Evolutionary conservation across 2,797 vertebrate genomes (phyloP).

Genomic region (Sebastiscus albofasciatus): DNA sequence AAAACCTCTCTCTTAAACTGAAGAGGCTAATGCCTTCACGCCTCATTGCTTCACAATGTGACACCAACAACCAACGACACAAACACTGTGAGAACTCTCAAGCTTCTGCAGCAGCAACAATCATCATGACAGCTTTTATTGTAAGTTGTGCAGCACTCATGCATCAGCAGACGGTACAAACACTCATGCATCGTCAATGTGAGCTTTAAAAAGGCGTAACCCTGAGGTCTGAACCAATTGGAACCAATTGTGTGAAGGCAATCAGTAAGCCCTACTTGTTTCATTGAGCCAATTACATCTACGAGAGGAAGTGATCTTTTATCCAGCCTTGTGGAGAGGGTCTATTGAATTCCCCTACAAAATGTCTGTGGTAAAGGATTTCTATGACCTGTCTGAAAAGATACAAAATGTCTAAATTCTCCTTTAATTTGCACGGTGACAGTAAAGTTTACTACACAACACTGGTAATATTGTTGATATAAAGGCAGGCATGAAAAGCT

Average conservation of each 20-base stretch:
- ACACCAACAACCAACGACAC: constrained; percentile 14
- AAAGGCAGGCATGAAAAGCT: background rate
- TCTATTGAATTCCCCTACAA: background rate
- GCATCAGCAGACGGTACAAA: background rate
- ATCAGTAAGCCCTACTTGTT: background rate
- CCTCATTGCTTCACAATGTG: constrained; percentile 32
- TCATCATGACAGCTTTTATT: constrained; percentile 20
- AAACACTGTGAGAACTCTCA: constrained; percentile 12
- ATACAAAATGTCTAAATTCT: background rate
- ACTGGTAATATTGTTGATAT: background rate
- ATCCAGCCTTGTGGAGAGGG: constrained; percentile 4
- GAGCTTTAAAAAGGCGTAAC: background rate
- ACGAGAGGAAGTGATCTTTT: background rate
- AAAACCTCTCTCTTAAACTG: constrained; percentile 15
- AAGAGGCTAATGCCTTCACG: constrained; percentile 17
- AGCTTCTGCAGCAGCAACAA: background rate
- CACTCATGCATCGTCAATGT: background rate
- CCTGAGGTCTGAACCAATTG: background rate
- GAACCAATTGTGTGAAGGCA: background rate
- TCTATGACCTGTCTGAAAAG: background rate
- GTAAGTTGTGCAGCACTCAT: background rate
- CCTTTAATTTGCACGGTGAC: background rate
- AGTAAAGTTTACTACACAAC: background rate
- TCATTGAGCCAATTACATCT: constrained; percentile 27
- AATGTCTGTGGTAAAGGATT: background rate